Base-by-base conservation (phyloP, 2,888 invertebrate genomes). In the Podabrus alpinus region DNA sequence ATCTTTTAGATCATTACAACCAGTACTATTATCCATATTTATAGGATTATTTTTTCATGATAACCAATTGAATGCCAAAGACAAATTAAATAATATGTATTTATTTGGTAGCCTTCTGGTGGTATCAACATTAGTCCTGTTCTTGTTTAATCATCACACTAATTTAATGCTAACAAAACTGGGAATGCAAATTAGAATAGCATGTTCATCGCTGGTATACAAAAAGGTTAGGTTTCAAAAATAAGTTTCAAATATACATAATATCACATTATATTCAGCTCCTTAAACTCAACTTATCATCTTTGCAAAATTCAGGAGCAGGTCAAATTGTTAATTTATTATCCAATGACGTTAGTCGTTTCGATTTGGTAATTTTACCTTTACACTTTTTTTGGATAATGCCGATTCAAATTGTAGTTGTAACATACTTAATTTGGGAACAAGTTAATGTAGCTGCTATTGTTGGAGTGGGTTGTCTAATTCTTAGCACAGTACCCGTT, bases 301-400 rank as follows among this genome's bases (percentile, higher is more conserved):
- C 96, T 0, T 85, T 97, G 60, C 93, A 94, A 0, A 91, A 95
- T 83, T 95, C 96, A 0, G 94, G 96, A 86, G 85, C 93, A 80
- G 95, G 95, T 0, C 93, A 95, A 86, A 92, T 96, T 79, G 92
- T 96, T 66, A 96, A 96, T 85, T 86, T 96, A 70, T 89, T 96
- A 87, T 94, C 95, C 0, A 96, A 95, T 82, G 96, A 96, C 84
- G 94, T 95, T 1, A 92, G 92, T 80, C 90, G 95, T 76, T 95
- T 96, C 84, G 96, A 96, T 83, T 86, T 92, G 85, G 90, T 92
- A 15, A 89, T 92, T 17, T 80, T 92, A 59, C 91, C 91, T 82
- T 86, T 95, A 13, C 94, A 95, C 86, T 94, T 92, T 83, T 83
- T 95, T 59, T 94, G 95, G 94, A 91, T 95, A 71, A 92, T 94